These are phyloP conservation scores for Drosophila quadrilineata DNA, from an alignment of 1,140 invertebrate genomes.

Conservation along the genomic window DNA sequence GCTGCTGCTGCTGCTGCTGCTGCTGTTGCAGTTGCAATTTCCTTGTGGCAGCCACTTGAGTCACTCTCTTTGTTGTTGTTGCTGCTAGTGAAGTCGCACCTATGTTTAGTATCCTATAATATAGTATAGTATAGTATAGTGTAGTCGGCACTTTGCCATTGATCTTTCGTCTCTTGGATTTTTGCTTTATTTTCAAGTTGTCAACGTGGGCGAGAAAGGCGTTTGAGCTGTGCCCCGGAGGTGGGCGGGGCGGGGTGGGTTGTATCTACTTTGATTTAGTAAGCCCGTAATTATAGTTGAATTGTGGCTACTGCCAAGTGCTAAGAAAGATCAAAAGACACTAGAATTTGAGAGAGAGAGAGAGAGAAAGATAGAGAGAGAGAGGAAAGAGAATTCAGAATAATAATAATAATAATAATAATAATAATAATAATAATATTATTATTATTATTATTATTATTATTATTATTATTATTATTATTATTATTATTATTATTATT, in stretches of 20 bases:
- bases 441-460: too few species aligned
- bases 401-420: too few species aligned
- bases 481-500: too few species aligned
- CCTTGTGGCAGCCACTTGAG: slow-evolving; percentile 25
- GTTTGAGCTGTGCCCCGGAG: background rate
- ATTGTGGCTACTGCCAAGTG: slow-evolving; percentile 20
- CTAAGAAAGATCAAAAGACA: too few species aligned
- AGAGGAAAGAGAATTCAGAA: too few species aligned
- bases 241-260: slow-evolving; percentile 5
- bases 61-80: slow-evolving; percentile 18
- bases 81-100: slow-evolving; percentile 31
- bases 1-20: slow-evolving; percentile 45
- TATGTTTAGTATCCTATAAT: too few species aligned
- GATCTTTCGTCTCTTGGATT: slow-evolving; percentile 30
- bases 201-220: slow-evolving; percentile 42
- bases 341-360: too few species aligned
- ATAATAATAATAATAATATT: too few species aligned
- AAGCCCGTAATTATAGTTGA: slow-evolving; percentile 43
- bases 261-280: slow-evolving; percentile 42
- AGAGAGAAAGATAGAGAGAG: too few species aligned
- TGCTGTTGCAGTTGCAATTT: slow-evolving; percentile 42
- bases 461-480: too few species aligned
- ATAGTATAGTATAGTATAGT: too few species aligned
- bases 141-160: slow-evolving; percentile 42
- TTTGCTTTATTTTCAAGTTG: slow-evolving; percentile 25